Evolutionary conservation across 64 coral and sea anemone genomes (phyloP).

Genomic region (Montipora efflorescens): DNA sequence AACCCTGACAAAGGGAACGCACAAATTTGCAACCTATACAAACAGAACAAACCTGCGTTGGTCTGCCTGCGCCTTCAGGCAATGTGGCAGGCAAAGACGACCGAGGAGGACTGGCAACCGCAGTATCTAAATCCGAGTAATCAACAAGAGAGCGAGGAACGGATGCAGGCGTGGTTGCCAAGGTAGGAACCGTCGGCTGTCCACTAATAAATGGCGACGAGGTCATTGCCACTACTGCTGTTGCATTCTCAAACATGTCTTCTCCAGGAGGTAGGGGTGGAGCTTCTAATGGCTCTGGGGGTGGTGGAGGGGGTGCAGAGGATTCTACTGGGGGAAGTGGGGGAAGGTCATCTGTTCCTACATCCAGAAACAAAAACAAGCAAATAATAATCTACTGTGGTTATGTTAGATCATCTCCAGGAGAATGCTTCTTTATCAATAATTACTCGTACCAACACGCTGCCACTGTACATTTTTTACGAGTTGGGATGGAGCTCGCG

Average conservation of each 20-base stretch:
- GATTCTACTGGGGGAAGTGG: conserved; percentile 63
- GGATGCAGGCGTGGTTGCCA: not conserved
- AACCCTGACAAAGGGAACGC: too few species aligned
- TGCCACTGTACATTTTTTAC: too few species aligned
- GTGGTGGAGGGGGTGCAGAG: conserved; percentile 52
- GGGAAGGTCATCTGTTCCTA: conserved; percentile 53
- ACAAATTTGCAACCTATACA: too few species aligned
- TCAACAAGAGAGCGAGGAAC: conserved; percentile 39
- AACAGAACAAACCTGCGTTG: not conserved
- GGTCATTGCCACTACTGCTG: not conserved
- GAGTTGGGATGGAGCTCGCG: too few species aligned
- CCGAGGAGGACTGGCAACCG: conserved; percentile 23
- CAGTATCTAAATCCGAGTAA: conserved; percentile 58
- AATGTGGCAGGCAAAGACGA: not conserved
- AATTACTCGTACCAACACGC: too few species aligned
- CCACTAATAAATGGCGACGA: not conserved
- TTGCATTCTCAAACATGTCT: not conserved
- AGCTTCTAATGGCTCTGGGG: conserved; percentile 62
- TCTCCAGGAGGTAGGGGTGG: conserved; percentile 68
- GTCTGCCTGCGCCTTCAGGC: not conserved
- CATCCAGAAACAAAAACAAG: not conserved
- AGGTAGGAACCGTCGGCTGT: not conserved
- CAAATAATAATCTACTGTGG: not conserved
- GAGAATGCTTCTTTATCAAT: too few species aligned
- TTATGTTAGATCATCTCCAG: too few species aligned